A percentile compares a stretch with the other conserved stretches of the same genome.
These are phyloP conservation scores for Rhinella marina DNA, from an alignment of 2,797 vertebrate species.

Conservation along the genomic window DNA sequence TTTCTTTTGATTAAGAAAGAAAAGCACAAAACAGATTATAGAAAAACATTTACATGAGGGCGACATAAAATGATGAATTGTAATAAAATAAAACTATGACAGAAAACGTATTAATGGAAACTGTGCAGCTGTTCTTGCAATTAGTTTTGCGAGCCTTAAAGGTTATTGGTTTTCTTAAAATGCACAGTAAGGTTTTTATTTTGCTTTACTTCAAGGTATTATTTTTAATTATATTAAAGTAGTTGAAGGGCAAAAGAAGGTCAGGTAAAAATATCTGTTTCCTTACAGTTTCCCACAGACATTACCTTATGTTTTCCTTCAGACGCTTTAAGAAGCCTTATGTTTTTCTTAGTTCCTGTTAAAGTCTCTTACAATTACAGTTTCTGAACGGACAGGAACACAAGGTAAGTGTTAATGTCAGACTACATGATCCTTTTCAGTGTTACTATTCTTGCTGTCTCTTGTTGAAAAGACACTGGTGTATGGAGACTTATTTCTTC, in stretches of 20 bases:
- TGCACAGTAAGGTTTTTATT: constrained; percentile 48
- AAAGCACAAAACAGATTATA: constrained; percentile 61
- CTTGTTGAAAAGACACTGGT: too few species aligned
- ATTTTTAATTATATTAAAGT: constrained; percentile 60
- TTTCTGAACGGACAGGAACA: constrained; percentile 4
- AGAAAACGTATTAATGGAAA: constrained; percentile 59
- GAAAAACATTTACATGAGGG: constrained; percentile 52
- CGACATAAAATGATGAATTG: constrained; percentile 59
- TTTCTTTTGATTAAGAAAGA: constrained; percentile 62
- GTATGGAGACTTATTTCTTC: too few species aligned
- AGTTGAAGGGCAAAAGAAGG: constrained; percentile 53
- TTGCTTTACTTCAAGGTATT: constrained; percentile 54
- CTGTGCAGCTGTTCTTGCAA: constrained; percentile 56
- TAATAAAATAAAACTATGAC: constrained; percentile 51
- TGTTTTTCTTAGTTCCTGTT: constrained; percentile 43
- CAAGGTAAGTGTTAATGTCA: background rate
- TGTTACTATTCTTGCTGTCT: background rate
- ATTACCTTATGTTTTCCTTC: constrained; percentile 50
- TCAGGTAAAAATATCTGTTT: constrained; percentile 53
- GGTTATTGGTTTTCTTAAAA: constrained; percentile 49
- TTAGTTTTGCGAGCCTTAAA: constrained; percentile 37
- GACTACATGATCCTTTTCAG: background rate
- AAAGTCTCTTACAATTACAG: constrained; percentile 39
- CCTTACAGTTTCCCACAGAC: constrained; percentile 52
- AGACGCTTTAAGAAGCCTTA: constrained; percentile 27